Conservation (phyloP, 2,888 invertebrate species). For the Heteromyza rotundicornis region DNA sequence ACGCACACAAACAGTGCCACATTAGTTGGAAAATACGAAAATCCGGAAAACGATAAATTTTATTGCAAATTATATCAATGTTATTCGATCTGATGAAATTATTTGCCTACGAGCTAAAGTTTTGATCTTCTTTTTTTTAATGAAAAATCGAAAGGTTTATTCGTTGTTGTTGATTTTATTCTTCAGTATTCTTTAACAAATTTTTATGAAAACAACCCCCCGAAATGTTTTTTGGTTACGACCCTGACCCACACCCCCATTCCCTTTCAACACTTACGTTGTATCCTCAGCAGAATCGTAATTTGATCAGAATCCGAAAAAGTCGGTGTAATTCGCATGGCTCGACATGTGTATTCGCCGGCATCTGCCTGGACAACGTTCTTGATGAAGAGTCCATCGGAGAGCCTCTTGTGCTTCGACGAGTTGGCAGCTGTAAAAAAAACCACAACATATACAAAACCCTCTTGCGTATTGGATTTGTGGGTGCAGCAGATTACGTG, state of each 20-base stretch:
- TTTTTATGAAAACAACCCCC: too few species aligned
- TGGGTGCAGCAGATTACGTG: too few species aligned
- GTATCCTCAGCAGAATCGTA: constrained; percentile 66
- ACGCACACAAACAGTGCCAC: neutral
- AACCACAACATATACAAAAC: too few species aligned
- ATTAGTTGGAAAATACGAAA: neutral
- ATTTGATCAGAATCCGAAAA: constrained; percentile 65
- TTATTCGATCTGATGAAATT: neutral
- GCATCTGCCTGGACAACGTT: constrained; percentile 66
- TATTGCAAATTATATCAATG: neutral
- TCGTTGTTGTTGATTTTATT: too few species aligned
- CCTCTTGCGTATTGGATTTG: too few species aligned
- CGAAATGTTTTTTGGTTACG: too few species aligned
- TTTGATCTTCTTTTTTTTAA: too few species aligned
- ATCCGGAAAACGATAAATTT: neutral
- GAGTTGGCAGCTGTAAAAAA: constrained; percentile 57
- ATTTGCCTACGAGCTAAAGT: too few species aligned
- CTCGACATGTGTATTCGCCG: constrained; percentile 68
- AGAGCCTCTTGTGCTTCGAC: constrained; percentile 63
- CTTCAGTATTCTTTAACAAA: too few species aligned
- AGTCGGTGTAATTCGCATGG: constrained; percentile 64
- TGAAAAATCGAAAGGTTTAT: too few species aligned
- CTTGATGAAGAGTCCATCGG: constrained; percentile 66
- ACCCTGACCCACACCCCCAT: too few species aligned
- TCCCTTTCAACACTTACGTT: constrained; percentile 70